Percentiles rank a stretch among this genome's conserved stretches.
phyloP scores from a whole-genome alignment of 2,888 invertebrate species.

The Apodemia duryi region DNA sequence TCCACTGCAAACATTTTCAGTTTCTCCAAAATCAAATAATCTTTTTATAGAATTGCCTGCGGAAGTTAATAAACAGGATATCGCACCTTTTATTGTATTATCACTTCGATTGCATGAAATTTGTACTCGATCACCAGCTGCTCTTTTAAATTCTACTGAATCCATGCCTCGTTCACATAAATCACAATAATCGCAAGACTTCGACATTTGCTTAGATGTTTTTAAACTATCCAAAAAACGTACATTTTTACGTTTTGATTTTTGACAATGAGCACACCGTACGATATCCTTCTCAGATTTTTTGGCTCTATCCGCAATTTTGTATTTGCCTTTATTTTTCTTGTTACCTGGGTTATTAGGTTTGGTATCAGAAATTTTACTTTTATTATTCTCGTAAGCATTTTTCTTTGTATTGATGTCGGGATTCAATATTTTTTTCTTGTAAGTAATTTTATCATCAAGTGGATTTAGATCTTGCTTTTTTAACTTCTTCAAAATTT shows the following conservation, averaged over 20 bases:
- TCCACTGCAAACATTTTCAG: slow-evolving; percentile 16
- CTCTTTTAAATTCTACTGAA: slow-evolving; percentile 28
- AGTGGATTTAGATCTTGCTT: background rate
- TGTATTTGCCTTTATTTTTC: background rate
- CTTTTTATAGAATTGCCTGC: slow-evolving; percentile 15
- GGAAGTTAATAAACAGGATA: background rate
- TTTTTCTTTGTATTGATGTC: background rate
- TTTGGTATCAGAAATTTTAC: background rate
- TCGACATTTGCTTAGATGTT: slow-evolving; percentile 10
- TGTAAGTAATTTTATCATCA: background rate
- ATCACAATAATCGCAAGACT: slow-evolving; percentile 26
- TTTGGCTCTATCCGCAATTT: background rate
- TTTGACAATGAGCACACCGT: slow-evolving; percentile 21
- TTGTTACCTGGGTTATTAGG: background rate
- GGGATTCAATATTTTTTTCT: background rate
- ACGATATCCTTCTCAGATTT: background rate
- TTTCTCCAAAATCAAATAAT: slow-evolving; percentile 13
- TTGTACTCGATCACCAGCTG: slow-evolving; percentile 24
- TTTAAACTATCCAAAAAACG: slow-evolving; percentile 21
- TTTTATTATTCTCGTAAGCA: background rate
- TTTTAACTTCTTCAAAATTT: background rate
- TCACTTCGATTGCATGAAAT: background rate
- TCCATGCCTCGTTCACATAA: slow-evolving; percentile 27
- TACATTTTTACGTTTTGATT: slow-evolving; percentile 22
- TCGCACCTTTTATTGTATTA: background rate